Base-by-base conservation (phyloP, 2,888 invertebrate species). In the Papilio gigon region DNA sequence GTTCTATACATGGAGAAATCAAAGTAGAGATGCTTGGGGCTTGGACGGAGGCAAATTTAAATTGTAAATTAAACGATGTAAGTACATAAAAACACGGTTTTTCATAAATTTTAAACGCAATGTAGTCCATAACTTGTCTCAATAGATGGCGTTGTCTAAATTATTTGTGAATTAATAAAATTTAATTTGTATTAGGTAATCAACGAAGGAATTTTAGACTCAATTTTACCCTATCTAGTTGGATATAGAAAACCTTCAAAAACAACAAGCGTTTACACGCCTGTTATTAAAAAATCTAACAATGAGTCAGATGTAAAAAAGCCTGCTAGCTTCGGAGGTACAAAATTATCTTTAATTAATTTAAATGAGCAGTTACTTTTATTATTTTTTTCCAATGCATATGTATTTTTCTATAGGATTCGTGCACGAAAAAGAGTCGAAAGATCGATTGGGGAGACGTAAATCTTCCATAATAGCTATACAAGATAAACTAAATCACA, bases 191-290 rank as follows among this genome's bases (percentile, higher is more conserved):
- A 44, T 73, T 87, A 96, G 88, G 94, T 97, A 0, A 93, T 97
- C 71, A 95, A 95, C 60, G 97, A 97, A 88, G 97, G 97, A 12
- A 93, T 97, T 70, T 85, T 97, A 61, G 97, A 97, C 86, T 96
- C 97, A 0, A 95, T 97, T 68, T 84, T 97, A 60, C 96, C 97
- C 0, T 96, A 96, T 79, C 92, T 97, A 73, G 92, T 95, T 14
- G 92, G 92, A 5, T 90, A 92, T 70, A 90, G 87, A 71, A 92
- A 92, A 71, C 93, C 94, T 0, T 72, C 83, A 25, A 94, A 93
- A 80, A 88, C 94, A 65, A 83, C 93, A 71, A 80, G 92, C 73
- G 84, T 83, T 33, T 93, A 93, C 65, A 89, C 92, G 56, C 93
- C 94, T 17, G 86, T 93, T 20, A 93, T 94, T 30, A 94, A 93